Conservation (phyloP, 2,113 vertebrate species). For the Phyllopteryx taeniolatus region DNA sequence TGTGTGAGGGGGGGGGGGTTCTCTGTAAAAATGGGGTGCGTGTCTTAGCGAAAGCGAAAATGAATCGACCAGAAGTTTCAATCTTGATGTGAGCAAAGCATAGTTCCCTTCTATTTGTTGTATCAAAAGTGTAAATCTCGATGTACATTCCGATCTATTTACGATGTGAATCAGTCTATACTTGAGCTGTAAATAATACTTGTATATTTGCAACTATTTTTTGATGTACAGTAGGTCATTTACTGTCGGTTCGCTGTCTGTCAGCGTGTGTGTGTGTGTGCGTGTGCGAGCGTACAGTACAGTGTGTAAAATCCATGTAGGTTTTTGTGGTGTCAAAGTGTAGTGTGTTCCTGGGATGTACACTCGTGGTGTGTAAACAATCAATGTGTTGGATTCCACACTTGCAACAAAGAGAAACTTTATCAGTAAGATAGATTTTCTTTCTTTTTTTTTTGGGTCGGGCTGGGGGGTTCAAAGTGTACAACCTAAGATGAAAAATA, state of each 20-base stretch:
- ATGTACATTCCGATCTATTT: constrained; percentile 92
- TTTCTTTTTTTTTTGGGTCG: too few relatives aligned
- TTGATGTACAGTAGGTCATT: constrained; percentile 69
- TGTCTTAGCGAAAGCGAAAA: background rate
- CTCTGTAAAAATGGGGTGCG: background rate
- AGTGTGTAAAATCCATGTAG: constrained; percentile 33
- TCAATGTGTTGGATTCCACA: constrained; percentile 43
- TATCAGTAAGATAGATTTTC: constrained; percentile 21
- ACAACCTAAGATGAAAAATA: constrained; percentile 41
- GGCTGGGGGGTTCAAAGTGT: constrained; percentile 33
- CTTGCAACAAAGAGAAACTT: constrained; percentile 38
- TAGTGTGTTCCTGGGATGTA: constrained; percentile 51
- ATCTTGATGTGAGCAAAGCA: constrained; percentile 63
- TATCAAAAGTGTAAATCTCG: constrained; percentile 87
- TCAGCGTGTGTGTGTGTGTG: constrained; percentile 28
- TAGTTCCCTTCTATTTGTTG: constrained; percentile 74
- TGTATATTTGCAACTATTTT: constrained; percentile 81
- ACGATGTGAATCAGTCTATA: constrained; percentile 75
- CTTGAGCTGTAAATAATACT: constrained; percentile 82
- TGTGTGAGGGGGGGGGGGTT: background rate
- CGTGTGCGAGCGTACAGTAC: constrained; percentile 35
- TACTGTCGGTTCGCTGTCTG: constrained; percentile 53
- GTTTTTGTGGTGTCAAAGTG: constrained; percentile 60
- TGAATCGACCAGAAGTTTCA: background rate
- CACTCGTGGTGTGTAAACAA: constrained; percentile 33